phyloP scores from a whole-genome alignment of 1,140 invertebrate genomes.

The Formica exsecta region DNA sequence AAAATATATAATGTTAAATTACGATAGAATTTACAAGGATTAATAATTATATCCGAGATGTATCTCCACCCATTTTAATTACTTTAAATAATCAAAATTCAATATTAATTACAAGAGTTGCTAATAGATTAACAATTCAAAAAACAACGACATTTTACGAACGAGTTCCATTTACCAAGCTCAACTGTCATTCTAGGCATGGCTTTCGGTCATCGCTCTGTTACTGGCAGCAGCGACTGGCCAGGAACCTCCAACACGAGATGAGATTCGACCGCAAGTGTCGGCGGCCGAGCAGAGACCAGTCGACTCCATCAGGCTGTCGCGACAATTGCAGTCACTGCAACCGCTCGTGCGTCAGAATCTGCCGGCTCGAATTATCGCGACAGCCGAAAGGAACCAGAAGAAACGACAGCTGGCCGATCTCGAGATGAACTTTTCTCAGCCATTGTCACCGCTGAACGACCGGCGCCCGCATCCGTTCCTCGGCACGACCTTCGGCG shows the following conservation, averaged over 20 bases:
- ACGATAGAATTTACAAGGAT: background rate
- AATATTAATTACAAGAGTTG: background rate
- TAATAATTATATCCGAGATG: background rate
- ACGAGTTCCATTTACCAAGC: slow-evolving; percentile 24
- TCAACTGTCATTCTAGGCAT: slow-evolving; percentile 69
- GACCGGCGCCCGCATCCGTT: slow-evolving; percentile 15
- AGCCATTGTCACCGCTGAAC: slow-evolving; percentile 45
- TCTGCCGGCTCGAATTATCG: slow-evolving; percentile 40
- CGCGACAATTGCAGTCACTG: slow-evolving; percentile 62
- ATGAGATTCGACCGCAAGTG: slow-evolving; percentile 65
- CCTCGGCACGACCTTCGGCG: slow-evolving; percentile 29
- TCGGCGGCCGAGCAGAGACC: slow-evolving; percentile 6
- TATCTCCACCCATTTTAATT: background rate
- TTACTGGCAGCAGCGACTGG: slow-evolving; percentile 74
- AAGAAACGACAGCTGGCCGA: slow-evolving; percentile 77
- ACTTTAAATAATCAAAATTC: background rate
- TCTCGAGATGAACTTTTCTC: slow-evolving; percentile 62
- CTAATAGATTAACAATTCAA: slow-evolving; percentile 25
- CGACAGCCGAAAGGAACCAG: slow-evolving; percentile 65
- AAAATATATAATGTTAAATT: background rate
- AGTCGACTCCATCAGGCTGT: slow-evolving; percentile 53
- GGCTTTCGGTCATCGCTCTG: slow-evolving; percentile 76
- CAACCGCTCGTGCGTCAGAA: slow-evolving; percentile 33
- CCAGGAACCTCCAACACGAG: slow-evolving; percentile 74
- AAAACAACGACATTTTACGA: background rate